Evolutionary conservation across 2,888 invertebrate genomes (phyloP).

Genomic region (Polyommatus icarus): DNA sequence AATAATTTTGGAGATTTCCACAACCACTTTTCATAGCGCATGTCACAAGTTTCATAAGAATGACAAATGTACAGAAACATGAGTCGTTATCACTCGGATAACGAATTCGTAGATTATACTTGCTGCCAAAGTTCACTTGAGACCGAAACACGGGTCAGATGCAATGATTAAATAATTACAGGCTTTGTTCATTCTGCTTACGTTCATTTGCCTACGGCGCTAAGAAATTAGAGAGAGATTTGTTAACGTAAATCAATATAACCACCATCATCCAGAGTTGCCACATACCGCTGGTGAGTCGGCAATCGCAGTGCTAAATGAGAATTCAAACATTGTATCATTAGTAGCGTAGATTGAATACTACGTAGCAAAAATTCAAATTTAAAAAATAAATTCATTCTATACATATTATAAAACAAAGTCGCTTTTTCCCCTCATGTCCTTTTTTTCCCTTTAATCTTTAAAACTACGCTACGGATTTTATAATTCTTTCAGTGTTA

Average conservation of each 20-base stretch:
- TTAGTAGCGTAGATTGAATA: not conserved
- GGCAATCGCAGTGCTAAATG: not conserved
- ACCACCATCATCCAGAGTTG: not conserved
- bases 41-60: constrained; percentile 13
- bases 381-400: not conserved
- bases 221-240: constrained; percentile 30
- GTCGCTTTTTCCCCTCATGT: too few relatives aligned
- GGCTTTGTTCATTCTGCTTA: constrained; percentile 21
- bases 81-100: constrained; percentile 1
- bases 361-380: not conserved
- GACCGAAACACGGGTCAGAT: constrained; percentile 22
- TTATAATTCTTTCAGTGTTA: too few relatives aligned
- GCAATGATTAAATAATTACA: constrained; percentile 29
- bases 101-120: constrained; percentile 1
- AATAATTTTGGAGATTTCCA: not conserved
- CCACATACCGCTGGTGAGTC: constrained; percentile 4
- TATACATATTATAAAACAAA: too few relatives aligned
- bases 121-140: constrained; percentile 13
- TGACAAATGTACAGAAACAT: not conserved
- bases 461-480: too few relatives aligned
- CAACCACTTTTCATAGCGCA: not conserved
- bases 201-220: constrained; percentile 27
- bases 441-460: too few relatives aligned
- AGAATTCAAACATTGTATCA: not conserved
- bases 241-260: constrained; percentile 23